Conservation (phyloP, 2,113 vertebrate species). For the Gadus chalcogrammus region DNA sequence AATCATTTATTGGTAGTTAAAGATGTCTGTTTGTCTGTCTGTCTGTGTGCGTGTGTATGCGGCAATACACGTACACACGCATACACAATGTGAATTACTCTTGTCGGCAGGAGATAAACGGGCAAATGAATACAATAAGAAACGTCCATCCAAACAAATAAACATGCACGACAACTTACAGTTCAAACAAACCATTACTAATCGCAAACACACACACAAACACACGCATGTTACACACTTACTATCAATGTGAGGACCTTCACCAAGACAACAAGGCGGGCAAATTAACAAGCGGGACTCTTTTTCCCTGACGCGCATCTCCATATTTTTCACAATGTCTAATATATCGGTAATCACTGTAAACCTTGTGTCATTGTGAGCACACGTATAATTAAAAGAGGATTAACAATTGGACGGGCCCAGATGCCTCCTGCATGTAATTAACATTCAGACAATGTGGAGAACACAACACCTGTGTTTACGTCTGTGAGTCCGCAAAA, state of each 20-base stretch:
- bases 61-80: too few species aligned
- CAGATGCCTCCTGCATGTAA: conserved; percentile 69
- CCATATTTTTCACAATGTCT: conserved; percentile 56
- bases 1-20: too few species aligned
- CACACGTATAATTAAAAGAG: conserved; percentile 72
- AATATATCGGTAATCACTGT: conserved; percentile 67
- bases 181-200: too few species aligned
- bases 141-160: not conserved
- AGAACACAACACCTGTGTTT: conserved; percentile 67
- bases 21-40: too few species aligned
- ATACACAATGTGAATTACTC: too few species aligned
- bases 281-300: conserved; percentile 35
- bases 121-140: too few species aligned
- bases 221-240: not conserved
- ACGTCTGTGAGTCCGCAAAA: not conserved
- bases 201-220: conserved; percentile 7
- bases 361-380: conserved; percentile 70
- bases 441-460: conserved; percentile 73
- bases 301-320: conserved; percentile 38
- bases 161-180: not conserved
- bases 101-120: too few species aligned
- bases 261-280: conserved; percentile 9
- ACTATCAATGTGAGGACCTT: not conserved
- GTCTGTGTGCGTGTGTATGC: not conserved
- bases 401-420: conserved; percentile 64